Conservation (phyloP, 1,140 invertebrate species). For the Tetramorium simillimum region DNA sequence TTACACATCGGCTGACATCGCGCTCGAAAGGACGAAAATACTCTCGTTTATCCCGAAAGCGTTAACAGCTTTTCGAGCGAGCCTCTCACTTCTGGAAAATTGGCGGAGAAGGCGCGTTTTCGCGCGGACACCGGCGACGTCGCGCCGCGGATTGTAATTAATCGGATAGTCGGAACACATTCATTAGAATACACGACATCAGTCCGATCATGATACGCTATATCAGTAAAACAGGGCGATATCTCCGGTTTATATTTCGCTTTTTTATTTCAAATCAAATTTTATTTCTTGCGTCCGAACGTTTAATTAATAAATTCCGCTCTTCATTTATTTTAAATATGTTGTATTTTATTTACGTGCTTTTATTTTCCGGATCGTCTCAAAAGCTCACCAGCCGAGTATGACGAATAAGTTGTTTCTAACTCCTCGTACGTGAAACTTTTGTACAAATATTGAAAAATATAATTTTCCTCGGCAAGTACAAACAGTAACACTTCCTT, state of each 20-base stretch:
- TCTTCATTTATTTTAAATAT: not conserved
- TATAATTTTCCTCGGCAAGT: not conserved
- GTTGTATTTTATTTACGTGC: not conserved
- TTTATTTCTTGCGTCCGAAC: not conserved
- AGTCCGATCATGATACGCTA: not conserved
- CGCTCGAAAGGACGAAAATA: constrained; percentile 59
- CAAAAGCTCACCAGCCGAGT: not conserved
- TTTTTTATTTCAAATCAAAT: constrained; percentile 2
- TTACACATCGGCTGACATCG: constrained; percentile 59
- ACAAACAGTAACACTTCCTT: not conserved
- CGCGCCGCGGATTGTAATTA: constrained; percentile 2
- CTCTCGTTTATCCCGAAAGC: constrained; percentile 56
- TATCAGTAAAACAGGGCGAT: not conserved
- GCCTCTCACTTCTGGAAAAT: constrained; percentile 23
- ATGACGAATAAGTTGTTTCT: not conserved
- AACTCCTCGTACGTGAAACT: not conserved
- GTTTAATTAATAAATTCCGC: not conserved
- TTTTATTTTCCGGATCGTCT: not conserved
- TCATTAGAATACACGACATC: not conserved
- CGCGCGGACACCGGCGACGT: not conserved
- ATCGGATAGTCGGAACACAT: not conserved
- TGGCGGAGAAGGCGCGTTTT: not conserved
- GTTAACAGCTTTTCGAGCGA: constrained; percentile 51
- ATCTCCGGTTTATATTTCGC: not conserved
- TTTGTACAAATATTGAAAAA: not conserved